phyloP scores from a whole-genome alignment of 2,888 invertebrate genomes.

The Adineta ricciae region DNA sequence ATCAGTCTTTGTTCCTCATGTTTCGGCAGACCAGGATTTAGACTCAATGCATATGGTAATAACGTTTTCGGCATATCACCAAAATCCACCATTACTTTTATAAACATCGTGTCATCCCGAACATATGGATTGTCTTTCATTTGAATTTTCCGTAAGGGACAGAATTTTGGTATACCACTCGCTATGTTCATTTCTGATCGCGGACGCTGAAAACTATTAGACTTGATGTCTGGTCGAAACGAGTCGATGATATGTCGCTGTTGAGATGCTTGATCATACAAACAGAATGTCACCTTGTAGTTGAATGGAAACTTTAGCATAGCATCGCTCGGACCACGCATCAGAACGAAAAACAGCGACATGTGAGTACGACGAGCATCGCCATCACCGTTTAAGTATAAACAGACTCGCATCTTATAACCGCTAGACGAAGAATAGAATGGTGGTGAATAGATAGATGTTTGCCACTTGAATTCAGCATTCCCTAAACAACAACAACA shows the following conservation, averaged over 20 bases:
- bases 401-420: neutral
- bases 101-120: neutral
- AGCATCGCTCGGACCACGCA: neutral
- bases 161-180: neutral
- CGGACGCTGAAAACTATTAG: neutral
- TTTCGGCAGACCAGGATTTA: neutral
- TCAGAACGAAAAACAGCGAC: neutral
- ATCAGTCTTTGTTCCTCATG: neutral
- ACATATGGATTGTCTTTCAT: neutral
- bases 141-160: neutral
- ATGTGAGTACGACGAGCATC: neutral
- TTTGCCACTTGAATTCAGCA: no score
- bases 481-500: no score
- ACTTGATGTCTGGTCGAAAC: neutral
- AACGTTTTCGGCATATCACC: neutral
- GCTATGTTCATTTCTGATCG: neutral
- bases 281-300: neutral
- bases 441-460: neutral
- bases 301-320: neutral
- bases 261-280: neutral
- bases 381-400: neutral
- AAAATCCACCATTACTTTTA: neutral
- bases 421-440: neutral
- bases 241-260: neutral
- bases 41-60: neutral